phyloP scores from a whole-genome alignment of 2,113 vertebrate species.

The Delphinapterus leucas region DNA sequence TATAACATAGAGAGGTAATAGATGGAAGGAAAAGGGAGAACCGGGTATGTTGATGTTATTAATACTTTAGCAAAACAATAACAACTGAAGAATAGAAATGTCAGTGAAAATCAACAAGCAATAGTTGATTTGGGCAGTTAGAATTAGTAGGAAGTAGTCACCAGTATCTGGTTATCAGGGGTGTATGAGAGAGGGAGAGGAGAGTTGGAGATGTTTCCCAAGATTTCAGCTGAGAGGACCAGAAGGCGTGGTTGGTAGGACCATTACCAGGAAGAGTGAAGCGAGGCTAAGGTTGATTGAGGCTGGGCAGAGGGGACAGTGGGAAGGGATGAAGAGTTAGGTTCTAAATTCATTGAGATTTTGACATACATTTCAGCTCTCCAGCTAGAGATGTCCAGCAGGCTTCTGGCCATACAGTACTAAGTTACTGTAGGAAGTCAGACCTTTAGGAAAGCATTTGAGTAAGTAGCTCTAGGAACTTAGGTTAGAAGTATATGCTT shows the following conservation, averaged over 20 bases:
- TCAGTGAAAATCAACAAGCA: neutral
- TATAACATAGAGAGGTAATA: neutral
- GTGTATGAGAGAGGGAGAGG: neutral
- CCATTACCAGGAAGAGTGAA: neutral
- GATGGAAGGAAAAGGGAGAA: neutral
- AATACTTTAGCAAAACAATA: neutral
- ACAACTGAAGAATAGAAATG: neutral
- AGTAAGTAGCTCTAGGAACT: neutral
- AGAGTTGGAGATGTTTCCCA: neutral
- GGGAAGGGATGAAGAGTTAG: neutral
- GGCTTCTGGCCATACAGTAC: neutral
- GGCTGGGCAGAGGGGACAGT: neutral
- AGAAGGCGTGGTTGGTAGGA: neutral
- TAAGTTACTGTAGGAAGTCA: neutral
- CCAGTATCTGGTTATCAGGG: neutral
- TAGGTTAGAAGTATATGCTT: neutral
- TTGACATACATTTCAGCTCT: neutral
- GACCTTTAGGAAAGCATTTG: neutral
- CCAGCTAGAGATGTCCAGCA: neutral
- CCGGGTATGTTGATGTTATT: neutral
- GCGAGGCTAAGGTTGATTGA: neutral
- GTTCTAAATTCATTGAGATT: neutral
- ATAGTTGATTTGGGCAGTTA: neutral
- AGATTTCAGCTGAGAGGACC: neutral
- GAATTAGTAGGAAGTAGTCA: neutral